phyloP scores from a whole-genome alignment of 2,888 invertebrate species.

The Miltochrista miniata region DNA sequence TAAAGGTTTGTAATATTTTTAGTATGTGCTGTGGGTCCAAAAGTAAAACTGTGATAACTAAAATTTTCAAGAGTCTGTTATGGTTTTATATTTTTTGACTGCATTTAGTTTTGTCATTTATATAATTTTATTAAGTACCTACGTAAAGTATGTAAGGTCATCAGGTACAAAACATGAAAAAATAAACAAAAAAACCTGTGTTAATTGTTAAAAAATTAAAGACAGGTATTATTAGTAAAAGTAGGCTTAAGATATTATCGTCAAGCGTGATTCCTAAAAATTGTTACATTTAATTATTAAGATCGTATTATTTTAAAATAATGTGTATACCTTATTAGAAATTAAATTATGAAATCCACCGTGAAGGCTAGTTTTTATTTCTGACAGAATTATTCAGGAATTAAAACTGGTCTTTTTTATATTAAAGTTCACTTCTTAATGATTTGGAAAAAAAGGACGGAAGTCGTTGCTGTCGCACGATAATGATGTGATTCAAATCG shows the following conservation, averaged over 20 bases:
- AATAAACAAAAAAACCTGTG: no score
- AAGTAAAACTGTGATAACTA: slow-evolving; percentile 45
- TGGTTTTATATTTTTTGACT: neutral
- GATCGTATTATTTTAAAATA: neutral
- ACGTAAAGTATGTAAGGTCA: no score
- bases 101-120: neutral
- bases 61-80: slow-evolving; percentile 16
- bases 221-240: no score
- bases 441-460: no score
- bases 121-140: neutral
- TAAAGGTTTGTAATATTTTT: neutral
- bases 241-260: neutral
- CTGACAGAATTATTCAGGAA: neutral
- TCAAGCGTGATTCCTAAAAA: neutral
- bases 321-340: neutral
- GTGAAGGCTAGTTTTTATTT: neutral
- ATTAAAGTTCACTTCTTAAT: no score
- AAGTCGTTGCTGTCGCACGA: no score
- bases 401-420: no score
- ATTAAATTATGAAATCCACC: neutral
- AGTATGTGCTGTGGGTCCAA: slow-evolving; percentile 23
- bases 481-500: no score
- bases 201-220: no score
- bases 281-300: neutral
- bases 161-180: neutral